phyloP scores from a whole-genome alignment of 2,113 vertebrate species.

The Triplophysa dalaica region DNA sequence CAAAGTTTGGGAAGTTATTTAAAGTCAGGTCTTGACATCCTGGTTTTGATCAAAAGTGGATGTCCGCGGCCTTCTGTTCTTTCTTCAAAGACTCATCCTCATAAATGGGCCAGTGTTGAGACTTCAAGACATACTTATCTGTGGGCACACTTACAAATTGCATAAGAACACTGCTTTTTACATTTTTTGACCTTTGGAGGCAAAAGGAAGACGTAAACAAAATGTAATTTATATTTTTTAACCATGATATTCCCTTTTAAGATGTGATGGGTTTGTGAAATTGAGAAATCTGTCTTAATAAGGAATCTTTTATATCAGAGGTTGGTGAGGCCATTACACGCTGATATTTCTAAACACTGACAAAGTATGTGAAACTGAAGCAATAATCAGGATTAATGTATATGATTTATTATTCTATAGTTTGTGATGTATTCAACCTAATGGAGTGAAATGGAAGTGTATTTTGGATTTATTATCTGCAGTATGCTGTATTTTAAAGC shows the following conservation, averaged over 20 bases:
- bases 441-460: conserved; percentile 8
- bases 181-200: too few relatives aligned
- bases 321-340: background rate
- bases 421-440: conserved; percentile 17
- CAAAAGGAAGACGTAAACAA: too few relatives aligned
- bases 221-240: background rate
- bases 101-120: background rate
- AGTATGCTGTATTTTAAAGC: background rate
- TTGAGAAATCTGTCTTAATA: conserved; percentile 1
- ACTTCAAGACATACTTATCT: background rate
- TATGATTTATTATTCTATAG: conserved; percentile 1
- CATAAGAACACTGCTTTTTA: background rate
- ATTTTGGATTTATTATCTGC: conserved; percentile 7
- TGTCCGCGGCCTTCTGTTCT: conserved; percentile 1
- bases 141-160: background rate
- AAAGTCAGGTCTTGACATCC: conserved; percentile 1
- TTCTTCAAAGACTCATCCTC: conserved; percentile 9
- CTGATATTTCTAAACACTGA: conserved; percentile 13
- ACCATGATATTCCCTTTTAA: background rate
- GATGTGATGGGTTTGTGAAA: background rate
- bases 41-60: conserved; percentile 36
- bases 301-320: conserved; percentile 9
- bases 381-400: conserved; percentile 38
- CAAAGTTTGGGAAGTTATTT: conserved; percentile 19
- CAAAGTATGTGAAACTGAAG: conserved; percentile 13